These are phyloP conservation scores for Poecilia velifera DNA, from an alignment of 2,797 vertebrate species.

Conservation along the genomic window DNA sequence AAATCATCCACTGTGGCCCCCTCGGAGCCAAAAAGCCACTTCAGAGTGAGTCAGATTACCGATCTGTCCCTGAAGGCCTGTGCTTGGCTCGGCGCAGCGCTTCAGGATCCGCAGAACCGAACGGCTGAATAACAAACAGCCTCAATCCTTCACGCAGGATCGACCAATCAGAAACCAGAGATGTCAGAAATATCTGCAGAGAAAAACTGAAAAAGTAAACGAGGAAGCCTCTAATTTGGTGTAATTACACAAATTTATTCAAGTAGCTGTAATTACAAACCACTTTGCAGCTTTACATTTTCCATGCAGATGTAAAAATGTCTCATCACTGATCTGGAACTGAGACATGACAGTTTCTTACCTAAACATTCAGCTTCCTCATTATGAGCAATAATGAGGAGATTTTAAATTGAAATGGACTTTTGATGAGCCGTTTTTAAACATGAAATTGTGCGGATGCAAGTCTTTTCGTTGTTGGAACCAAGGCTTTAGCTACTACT, in stretches of 20 bases:
- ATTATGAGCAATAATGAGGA: slow-evolving; percentile 25
- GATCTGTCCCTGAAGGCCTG: slow-evolving; percentile 51
- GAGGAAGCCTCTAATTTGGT: slow-evolving; percentile 13
- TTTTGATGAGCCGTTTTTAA: slow-evolving; percentile 16
- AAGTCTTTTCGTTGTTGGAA: not conserved
- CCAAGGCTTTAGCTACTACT: not conserved
- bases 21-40: slow-evolving; percentile 19
- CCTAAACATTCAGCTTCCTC: slow-evolving; percentile 10
- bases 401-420: slow-evolving; percentile 1
- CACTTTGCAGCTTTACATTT: slow-evolving; percentile 13
- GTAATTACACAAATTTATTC: slow-evolving; percentile 23
- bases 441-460: slow-evolving; percentile 6
- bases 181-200: slow-evolving; percentile 5
- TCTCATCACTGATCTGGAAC: slow-evolving; percentile 13
- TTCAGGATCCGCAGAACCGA: slow-evolving; percentile 53
- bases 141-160: not conserved
- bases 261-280: slow-evolving; percentile 15
- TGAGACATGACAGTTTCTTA: not conserved
- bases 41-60: slow-evolving; percentile 55
- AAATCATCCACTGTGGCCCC: not conserved
- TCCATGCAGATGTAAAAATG: slow-evolving; percentile 7
- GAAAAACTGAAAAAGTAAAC: not conserved
- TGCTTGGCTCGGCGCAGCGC: not conserved
- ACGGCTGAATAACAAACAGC: slow-evolving; percentile 35
- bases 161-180: slow-evolving; percentile 9